Evolutionary conservation across 2,113 vertebrate genomes (phyloP).

Genomic region (Apodemus sylvaticus): DNA sequence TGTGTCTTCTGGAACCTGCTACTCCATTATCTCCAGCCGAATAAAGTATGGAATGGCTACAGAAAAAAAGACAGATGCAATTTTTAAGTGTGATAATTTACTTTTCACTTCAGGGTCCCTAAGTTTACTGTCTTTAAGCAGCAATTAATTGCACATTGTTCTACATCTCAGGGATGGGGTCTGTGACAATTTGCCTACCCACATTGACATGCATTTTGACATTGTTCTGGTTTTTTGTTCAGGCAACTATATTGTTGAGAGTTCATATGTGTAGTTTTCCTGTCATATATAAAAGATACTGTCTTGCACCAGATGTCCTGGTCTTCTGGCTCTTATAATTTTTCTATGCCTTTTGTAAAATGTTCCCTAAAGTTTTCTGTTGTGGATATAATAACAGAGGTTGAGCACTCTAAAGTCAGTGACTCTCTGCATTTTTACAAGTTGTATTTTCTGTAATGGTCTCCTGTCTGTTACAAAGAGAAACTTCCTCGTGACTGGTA

Average conservation of each 20-base stretch:
- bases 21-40: background rate
- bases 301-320: background rate
- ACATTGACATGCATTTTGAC: background rate
- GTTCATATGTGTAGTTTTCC: background rate
- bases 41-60: constrained; percentile 18
- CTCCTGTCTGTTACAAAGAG: background rate
- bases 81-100: constrained; percentile 19
- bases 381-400: background rate
- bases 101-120: background rate
- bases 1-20: background rate
- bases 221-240: background rate
- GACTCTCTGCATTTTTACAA: background rate
- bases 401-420: background rate
- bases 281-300: background rate
- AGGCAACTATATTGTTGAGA: background rate
- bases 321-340: background rate
- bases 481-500: background rate
- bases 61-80: constrained; percentile 5
- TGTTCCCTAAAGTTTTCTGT: background rate
- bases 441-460: background rate
- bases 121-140: background rate
- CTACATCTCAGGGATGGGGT: background rate
- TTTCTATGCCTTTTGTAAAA: background rate
- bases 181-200: background rate
- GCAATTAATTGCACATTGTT: background rate